These are phyloP conservation scores for Lathronympha strigana DNA, from an alignment of 2,888 invertebrate species.

Conservation along the genomic window DNA sequence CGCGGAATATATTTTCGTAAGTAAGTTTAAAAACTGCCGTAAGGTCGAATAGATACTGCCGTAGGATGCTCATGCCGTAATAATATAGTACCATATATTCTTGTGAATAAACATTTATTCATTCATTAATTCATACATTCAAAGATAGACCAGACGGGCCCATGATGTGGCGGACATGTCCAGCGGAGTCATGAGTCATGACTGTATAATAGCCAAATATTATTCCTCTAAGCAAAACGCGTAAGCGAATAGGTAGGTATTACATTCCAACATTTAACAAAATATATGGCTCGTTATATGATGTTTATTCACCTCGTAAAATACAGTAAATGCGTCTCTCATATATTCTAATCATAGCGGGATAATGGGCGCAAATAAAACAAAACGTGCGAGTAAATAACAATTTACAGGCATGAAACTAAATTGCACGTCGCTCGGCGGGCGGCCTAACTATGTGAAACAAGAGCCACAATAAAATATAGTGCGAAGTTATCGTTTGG, in stretches of 20 bases:
- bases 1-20: too few relatives aligned
- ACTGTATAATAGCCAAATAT: too few relatives aligned
- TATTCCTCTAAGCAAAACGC: not conserved
- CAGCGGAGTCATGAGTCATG: too few relatives aligned
- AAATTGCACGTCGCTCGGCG: conserved; percentile 52
- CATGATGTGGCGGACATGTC: too few relatives aligned
- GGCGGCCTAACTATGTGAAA: conserved; percentile 30
- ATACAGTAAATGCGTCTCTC: conserved; percentile 8
- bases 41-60: too few relatives aligned
- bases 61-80: too few relatives aligned
- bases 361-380: conserved; percentile 48
- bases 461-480: conserved; percentile 25
- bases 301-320: conserved; percentile 6
- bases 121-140: too few relatives aligned
- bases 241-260: not conserved
- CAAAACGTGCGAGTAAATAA: conserved; percentile 60
- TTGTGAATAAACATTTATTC: too few relatives aligned
- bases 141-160: too few relatives aligned
- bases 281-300: not conserved
- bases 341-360: conserved; percentile 46
- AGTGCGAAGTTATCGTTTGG: conserved; percentile 18
- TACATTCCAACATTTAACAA: not conserved
- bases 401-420: conserved; percentile 70
- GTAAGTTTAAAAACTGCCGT: too few relatives aligned
- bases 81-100: too few relatives aligned